Base-by-base conservation (phyloP, 1,140 invertebrate species). In the Drosophila melanica region DNA sequence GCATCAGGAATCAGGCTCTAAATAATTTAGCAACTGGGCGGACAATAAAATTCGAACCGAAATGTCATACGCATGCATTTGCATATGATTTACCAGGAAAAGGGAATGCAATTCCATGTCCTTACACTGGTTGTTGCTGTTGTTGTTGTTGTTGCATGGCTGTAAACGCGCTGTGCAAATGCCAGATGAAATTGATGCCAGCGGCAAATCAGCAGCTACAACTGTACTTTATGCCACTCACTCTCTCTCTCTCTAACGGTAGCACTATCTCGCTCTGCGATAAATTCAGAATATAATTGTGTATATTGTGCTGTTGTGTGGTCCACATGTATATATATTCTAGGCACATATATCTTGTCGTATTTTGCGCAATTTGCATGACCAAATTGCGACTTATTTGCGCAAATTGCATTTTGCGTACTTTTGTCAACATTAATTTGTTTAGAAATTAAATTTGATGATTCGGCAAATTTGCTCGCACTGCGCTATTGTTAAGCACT, bases 61-160 rank as follows among this genome's bases (percentile, higher is more conserved):
- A 87, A 87, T 87, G 82, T 87, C 82, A 87, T 87, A 87, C 84
- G 82, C 79, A 87, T 87, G 84, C 79, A 87, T 87, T 87, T 87
- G 82, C 82, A 87, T 87, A 89, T 87, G 75, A 85, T 85, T 86
- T 85, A 57, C 44, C 62, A 44, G 64, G 48, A 60, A 57, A 54
- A 42, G 33, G 39, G 30, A 51, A 44, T 72, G 64, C 54, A 67
- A 67, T 59, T 47, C 12, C 45, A 39, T 62, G 18, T 47, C 23
- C 16, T 42, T 64, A 14, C 11, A 20, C 12, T 44, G 18, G 30
- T 45, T 33, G 54, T 53, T 48, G 47, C 39, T 35, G 23, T 55
- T 5, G 4, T 58, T 65, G 44, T 51, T 53, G 30, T 44, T 51
- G 45, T 44, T 50, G 65, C 65, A 33, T 35, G 45, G 4, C 60